A percentile compares a stretch with the other conserved stretches of the same genome.
Conservation (phyloP, 2,888 invertebrate genomes). For the Hirtodrosophila histrioides region DNA sequence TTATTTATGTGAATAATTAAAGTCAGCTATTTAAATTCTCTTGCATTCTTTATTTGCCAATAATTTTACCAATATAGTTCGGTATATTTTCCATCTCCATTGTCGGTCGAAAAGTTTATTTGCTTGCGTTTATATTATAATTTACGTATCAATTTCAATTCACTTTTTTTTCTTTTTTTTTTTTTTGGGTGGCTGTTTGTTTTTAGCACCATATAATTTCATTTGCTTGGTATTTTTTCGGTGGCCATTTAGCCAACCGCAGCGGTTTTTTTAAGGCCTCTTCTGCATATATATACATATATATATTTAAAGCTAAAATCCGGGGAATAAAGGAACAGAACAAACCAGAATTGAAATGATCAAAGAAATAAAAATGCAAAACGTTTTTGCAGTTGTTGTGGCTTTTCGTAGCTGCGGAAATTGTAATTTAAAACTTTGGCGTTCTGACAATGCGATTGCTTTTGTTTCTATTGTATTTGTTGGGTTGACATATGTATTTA, state of each 20-base stretch:
- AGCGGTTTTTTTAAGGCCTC: slow-evolving; percentile 18
- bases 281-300: neutral
- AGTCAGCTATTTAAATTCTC: slow-evolving; percentile 10
- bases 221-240: slow-evolving; percentile 50
- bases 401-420: slow-evolving; percentile 52
- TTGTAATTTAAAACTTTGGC: slow-evolving; percentile 61
- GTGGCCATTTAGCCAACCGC: slow-evolving; percentile 64
- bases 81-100: slow-evolving; percentile 24
- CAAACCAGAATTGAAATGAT: slow-evolving; percentile 43
- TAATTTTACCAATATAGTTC: slow-evolving; percentile 8
- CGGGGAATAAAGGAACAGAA: slow-evolving; percentile 56
- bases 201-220: slow-evolving; percentile 46
- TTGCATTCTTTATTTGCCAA: slow-evolving; percentile 8
- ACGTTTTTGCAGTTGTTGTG: slow-evolving; percentile 32
- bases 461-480: slow-evolving; percentile 22
- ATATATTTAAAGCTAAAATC: slow-evolving; percentile 51
- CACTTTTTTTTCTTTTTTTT: slow-evolving; percentile 21
- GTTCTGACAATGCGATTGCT: slow-evolving; percentile 19
- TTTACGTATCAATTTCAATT: slow-evolving; percentile 50
- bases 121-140: slow-evolving; percentile 26
- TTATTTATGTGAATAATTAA: slow-evolving; percentile 14
- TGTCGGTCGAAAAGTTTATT: slow-evolving; percentile 20
- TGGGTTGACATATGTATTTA: slow-evolving; percentile 43
- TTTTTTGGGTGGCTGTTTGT: slow-evolving; percentile 25
- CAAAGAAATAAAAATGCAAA: slow-evolving; percentile 26